phyloP scores from a whole-genome alignment of 35 echinoderm and acorn worm species.

The Hemicentrotus pulcherrimus region DNA sequence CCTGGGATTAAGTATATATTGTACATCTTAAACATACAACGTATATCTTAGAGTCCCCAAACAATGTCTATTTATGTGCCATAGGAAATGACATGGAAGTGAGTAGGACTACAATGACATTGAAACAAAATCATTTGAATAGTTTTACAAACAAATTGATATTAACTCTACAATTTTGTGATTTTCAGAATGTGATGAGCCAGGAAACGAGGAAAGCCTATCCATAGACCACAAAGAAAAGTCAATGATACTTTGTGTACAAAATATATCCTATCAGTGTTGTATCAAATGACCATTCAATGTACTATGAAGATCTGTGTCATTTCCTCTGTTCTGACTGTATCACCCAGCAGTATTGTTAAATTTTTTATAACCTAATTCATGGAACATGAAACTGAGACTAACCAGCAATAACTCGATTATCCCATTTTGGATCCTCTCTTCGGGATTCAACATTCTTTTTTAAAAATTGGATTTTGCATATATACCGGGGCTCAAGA shows the following conservation, averaged over 20 bases:
- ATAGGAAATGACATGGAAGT: too few relatives aligned
- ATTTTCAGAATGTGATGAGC: not conserved
- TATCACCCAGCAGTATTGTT: not conserved
- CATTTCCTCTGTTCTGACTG: not conserved
- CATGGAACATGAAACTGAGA: not conserved
- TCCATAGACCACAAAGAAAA: not conserved
- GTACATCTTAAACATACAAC: too few relatives aligned
- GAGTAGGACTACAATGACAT: too few relatives aligned
- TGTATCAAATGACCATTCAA: not conserved
- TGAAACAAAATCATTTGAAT: too few relatives aligned
- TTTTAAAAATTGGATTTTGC: too few relatives aligned
- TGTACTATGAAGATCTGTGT: not conserved
- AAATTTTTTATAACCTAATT: not conserved
- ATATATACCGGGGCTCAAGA: too few relatives aligned
- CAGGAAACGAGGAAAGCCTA: not conserved
- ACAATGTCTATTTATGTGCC: not conserved
- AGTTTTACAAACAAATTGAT: too few relatives aligned
- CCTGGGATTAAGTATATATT: too few relatives aligned
- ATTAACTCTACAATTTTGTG: too few relatives aligned
- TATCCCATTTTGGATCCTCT: too few relatives aligned
- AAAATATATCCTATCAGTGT: not conserved
- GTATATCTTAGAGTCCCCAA: not conserved
- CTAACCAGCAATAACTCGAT: not conserved
- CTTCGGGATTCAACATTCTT: too few relatives aligned
- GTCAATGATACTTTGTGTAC: not conserved